Evolutionary conservation across 2,797 vertebrate genomes (phyloP), one percentile per base, ranked within the genome.

Genomic region (Eulemur coronatus): DNA sequence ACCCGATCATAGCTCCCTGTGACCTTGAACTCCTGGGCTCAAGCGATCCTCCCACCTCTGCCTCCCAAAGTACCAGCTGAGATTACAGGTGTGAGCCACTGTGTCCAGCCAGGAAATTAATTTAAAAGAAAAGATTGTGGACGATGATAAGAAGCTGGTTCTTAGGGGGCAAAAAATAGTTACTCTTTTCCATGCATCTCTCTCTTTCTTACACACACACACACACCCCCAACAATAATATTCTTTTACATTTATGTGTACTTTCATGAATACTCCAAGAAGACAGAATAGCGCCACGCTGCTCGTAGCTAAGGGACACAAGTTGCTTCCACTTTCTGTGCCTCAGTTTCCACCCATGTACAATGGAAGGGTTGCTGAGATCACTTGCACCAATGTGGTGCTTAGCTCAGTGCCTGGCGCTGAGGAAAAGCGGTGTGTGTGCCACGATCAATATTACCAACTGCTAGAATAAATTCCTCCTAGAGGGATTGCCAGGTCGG

Each of bases 371-470:
- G 6, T 98, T 98, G 84, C 99, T 98, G 95, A 96, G 78, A 98
- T 98, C 0, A 98, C 98, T 8, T 97, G 97, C 52, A 98, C 98
- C 24, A 98, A 97, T 26, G 98, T 96, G 41, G 98, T 95, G 24
- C 50, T 97, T 72, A 12, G 89, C 76, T 30, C 35, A n/a, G 59
- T 81, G 88, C 95, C 96, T 97, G 89, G 82, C 89, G 24, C 33
- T 9, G 22, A 1, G 24, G 41, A 38, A 13, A 52, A 30, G 41
- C 7, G 13, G 38, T 1, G 30, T 9, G 35, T 43, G 65, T 57
- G 63, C 17, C 22, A 1, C n/a, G 30, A 85, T 59, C 28, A 4
- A 3, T 8, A 52, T 20, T 38, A 10, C 33, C 30, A 17, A 26
- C 75, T 33, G 52, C 76, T 61, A 41, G n/a, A 14, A 20, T 1